These are phyloP conservation scores for Trichacis sp. DNA, from an alignment of 2,888 invertebrate species.

Conservation along the genomic window DNA sequence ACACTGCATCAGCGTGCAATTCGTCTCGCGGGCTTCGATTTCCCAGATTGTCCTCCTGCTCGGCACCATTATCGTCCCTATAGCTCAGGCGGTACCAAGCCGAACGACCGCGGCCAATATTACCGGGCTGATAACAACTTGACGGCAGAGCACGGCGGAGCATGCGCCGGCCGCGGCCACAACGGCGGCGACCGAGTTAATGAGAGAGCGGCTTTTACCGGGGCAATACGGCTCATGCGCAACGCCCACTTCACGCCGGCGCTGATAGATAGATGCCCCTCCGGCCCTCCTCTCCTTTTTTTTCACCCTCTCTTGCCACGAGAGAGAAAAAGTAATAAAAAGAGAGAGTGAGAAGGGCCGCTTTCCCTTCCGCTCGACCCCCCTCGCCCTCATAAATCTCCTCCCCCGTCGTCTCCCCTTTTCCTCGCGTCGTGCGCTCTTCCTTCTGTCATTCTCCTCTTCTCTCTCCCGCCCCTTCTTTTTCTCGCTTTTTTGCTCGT, in stretches of 20 bases:
- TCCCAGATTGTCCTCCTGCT: neutral
- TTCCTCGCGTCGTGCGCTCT: conserved; percentile 10
- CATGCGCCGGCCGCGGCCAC: conserved; percentile 71
- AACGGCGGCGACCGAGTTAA: conserved; percentile 71
- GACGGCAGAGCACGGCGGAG: conserved; percentile 39
- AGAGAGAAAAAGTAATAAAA: too few species aligned
- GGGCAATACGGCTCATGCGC: conserved; percentile 67
- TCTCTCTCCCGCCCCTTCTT: neutral
- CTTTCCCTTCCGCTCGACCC: conserved; percentile 32
- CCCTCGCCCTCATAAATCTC: conserved; percentile 40
- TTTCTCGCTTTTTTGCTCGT: conserved; percentile 12
- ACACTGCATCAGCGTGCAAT: too few species aligned
- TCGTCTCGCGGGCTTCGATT: too few species aligned
- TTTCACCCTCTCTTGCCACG: conserved; percentile 32
- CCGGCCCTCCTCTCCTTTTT: conserved; percentile 49
- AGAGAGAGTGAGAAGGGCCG: conserved; percentile 29
- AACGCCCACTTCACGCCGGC: conserved; percentile 69
- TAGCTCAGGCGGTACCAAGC: conserved; percentile 16
- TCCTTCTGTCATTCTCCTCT: neutral
- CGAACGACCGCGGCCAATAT: conserved; percentile 22
- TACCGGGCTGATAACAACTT: conserved; percentile 41
- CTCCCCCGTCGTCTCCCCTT: conserved; percentile 31
- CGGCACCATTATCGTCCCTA: conserved; percentile 34
- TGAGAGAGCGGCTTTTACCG: conserved; percentile 68
- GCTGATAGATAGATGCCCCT: conserved; percentile 69